Base-by-base conservation (phyloP, 2,888 invertebrate genomes). In the Hypomecis punctinalis region DNA sequence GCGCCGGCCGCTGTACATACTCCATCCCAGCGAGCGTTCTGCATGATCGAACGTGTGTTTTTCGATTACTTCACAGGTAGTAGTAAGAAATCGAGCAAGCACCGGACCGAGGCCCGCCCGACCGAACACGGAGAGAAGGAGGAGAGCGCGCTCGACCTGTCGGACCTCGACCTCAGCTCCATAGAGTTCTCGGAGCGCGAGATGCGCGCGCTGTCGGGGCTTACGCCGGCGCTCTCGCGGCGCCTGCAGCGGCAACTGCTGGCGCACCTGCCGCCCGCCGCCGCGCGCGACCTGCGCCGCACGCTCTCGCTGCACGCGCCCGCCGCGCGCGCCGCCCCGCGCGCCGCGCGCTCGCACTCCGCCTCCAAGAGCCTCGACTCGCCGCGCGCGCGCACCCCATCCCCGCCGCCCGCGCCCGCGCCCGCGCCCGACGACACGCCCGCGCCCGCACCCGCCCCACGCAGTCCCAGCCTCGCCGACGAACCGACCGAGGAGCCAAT, bases 241-340 rank as follows among this genome's bases (percentile, higher is more conserved):
- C 94, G 95, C 47, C 94, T 96, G 80, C 96, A 96, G 90, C 95
- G 94, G 67, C 96, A 96, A 85, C 90, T 96, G 75, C 90, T 96
- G 63, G 95, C 95, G 72, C 95, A 95, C 82, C 84, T 96, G 80
- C 95, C 96, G 71, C 95, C 96, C 75, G 94, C 94, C 67, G 96
- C 96, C 89, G 95, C 95, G 39, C 93, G 94, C 76, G 92, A 94
- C 76, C 84, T 96, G 72, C 95, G 95, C 64, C 94, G 96, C 76
- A 96, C 96, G 63, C 90, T 96, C 52, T 94, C 94, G 70, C 93
- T 94, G 81, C 82, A 82, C 79, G 77, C 56, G 70, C 71, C 72
- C 80, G 73, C 69, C 80, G 80, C 78, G 77, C 81, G 79, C 65
- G 59, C 71, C 54, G 70, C 72, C 64, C 70, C 63, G 61, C 71